Evolutionary conservation across 2,888 invertebrate species (phyloP).

Genomic region (Tipula unca): DNA sequence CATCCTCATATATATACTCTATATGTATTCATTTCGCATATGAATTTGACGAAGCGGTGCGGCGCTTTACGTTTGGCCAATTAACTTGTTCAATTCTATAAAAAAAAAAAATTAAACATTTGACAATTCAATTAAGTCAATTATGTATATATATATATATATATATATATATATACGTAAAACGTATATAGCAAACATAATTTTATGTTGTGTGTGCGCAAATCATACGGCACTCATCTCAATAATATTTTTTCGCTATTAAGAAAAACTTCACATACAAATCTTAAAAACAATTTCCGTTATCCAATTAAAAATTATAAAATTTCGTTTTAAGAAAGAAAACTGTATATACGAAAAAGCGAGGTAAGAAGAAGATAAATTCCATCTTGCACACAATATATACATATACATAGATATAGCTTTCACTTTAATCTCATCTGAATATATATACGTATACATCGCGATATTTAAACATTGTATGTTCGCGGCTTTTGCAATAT

Average conservation of each 20-base stretch:
- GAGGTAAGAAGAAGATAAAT: neutral
- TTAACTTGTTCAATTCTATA: neutral
- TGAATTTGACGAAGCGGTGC: neutral
- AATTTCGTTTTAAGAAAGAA: neutral
- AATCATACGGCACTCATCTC: neutral
- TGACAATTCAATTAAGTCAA: neutral
- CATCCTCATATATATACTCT: neutral
- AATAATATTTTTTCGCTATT: neutral
- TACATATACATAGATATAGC: neutral
- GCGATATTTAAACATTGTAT: too few species aligned
- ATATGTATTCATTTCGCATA: neutral
- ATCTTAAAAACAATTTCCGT: neutral
- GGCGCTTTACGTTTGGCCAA: neutral
- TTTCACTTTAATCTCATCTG: neutral
- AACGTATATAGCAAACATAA: too few species aligned
- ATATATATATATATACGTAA: too few species aligned
- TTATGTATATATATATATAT: neutral
- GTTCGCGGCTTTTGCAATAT: neutral
- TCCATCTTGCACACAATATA: neutral
- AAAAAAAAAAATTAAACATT: neutral
- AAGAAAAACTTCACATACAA: neutral
- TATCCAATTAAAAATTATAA: slow-evolving; percentile 8
- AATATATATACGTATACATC: neutral
- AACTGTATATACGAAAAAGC: neutral
- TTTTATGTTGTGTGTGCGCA: neutral